A percentile compares a stretch with the other conserved stretches of the same genome.
Evolutionary conservation across 2,113 vertebrate genomes (phyloP).

Genomic region (Physeter macrocephalus): DNA sequence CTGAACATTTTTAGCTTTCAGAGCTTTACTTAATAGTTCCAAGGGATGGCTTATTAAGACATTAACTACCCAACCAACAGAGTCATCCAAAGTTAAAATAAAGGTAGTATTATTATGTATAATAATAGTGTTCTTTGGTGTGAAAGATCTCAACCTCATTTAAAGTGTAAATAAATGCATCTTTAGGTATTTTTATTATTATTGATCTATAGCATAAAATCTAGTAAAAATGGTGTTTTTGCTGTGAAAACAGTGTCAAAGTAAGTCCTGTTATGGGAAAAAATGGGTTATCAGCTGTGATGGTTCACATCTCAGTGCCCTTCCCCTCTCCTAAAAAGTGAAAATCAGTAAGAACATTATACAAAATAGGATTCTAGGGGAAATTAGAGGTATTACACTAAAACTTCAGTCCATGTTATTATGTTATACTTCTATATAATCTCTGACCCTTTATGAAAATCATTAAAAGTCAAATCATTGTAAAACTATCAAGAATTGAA

Average conservation of each 20-base stretch:
- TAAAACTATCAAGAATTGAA: background rate
- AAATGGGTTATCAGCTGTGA: background rate
- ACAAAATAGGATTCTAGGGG: background rate
- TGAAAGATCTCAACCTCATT: background rate
- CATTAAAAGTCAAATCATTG: constrained; percentile 17
- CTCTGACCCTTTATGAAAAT: constrained; percentile 1
- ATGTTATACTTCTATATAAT: background rate
- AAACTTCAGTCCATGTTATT: background rate
- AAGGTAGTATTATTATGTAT: background rate
- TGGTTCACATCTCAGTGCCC: background rate
- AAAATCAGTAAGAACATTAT: background rate
- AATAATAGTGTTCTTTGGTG: background rate
- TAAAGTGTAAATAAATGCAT: constrained; percentile 1
- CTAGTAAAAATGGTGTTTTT: background rate
- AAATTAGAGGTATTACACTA: background rate
- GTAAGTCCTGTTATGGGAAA: background rate
- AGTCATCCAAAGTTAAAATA: background rate
- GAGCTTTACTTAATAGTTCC: background rate
- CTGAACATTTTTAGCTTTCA: constrained; percentile 5
- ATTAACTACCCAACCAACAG: background rate
- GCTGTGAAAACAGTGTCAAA: background rate
- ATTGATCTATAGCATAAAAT: background rate
- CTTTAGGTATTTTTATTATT: background rate
- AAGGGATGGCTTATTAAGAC: background rate
- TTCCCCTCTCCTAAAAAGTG: background rate